A percentile compares a stretch with the other conserved stretches of the same genome.
phyloP scores from a whole-genome alignment of 1,140 invertebrate genomes.

The Drosophila athabasca region DNA sequence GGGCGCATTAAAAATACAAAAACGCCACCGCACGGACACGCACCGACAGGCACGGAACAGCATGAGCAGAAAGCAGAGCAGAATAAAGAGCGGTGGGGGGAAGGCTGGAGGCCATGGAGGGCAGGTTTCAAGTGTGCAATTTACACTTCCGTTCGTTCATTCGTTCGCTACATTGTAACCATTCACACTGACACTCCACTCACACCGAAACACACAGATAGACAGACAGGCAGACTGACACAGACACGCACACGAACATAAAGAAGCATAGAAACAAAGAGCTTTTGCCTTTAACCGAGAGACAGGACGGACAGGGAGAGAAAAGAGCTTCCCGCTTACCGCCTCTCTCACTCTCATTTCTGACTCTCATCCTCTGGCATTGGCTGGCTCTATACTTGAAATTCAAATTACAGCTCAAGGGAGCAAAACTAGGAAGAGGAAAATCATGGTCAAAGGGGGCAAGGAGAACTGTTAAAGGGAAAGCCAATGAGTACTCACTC shows the following conservation, averaged over 20 bases:
- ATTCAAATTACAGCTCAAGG: conserved; percentile 73
- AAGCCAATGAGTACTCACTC: conserved; percentile 2
- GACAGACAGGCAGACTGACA: neutral
- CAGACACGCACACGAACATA: conserved; percentile 3
- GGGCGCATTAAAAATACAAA: conserved; percentile 50
- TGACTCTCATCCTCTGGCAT: no score
- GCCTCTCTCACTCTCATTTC: no score
- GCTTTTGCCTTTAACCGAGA: conserved; percentile 14
- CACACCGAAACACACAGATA: neutral
- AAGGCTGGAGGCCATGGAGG: neutral
- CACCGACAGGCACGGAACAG: conserved; percentile 5
- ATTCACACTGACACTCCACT: conserved; percentile 29
- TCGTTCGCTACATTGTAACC: conserved; percentile 50
- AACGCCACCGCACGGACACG: conserved; percentile 31
- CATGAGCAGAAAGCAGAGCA: conserved; percentile 7
- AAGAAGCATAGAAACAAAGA: conserved; percentile 47
- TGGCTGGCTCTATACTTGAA: conserved; percentile 55
- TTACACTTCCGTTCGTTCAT: conserved; percentile 67
- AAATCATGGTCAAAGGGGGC: neutral
- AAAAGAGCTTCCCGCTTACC: no score
- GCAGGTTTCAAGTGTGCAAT: conserved; percentile 72
- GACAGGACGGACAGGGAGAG: neutral
- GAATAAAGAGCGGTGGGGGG: conserved; percentile 11
- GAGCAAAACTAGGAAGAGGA: conserved; percentile 12
- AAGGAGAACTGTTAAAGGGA: neutral